phyloP scores from a whole-genome alignment of 1,140 invertebrate species.

The Anastrepha obliqua region DNA sequence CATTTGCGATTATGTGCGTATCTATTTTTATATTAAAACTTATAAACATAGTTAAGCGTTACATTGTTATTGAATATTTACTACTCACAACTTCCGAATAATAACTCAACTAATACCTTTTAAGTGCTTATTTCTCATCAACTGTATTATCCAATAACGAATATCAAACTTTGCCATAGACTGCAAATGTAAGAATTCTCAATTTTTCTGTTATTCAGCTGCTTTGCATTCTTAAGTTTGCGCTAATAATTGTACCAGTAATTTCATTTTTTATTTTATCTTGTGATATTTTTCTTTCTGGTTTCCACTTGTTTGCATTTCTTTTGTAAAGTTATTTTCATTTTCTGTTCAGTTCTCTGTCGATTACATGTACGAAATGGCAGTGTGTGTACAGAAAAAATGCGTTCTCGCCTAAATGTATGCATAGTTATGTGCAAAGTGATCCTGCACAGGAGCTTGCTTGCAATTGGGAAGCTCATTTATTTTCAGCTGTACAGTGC shows the following conservation, averaged over 20 bases:
- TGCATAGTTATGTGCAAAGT: conserved; percentile 17
- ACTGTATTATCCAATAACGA: background rate
- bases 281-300: no score
- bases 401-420: conserved; percentile 20
- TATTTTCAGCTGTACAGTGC: background rate
- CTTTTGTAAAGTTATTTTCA: background rate
- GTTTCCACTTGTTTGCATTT: background rate
- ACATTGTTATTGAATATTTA: background rate
- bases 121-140: background rate
- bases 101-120: background rate
- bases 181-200: conserved; percentile 10
- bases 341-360: background rate
- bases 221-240: conserved; percentile 12
- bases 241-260: background rate
- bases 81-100: no score
- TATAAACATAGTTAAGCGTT: background rate
- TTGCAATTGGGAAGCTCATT: conserved; percentile 14
- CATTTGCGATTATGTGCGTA: no score
- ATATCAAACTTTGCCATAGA: background rate
- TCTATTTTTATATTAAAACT: background rate
- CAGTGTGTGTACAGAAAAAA: conserved; percentile 16
- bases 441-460: conserved; percentile 1
- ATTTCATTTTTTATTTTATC: no score
- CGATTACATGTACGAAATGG: conserved; percentile 26
- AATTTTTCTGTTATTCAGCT: background rate